Percentiles rank a stretch among this genome's conserved stretches.
phyloP scores from a whole-genome alignment of 2,888 invertebrate genomes.

The Cylloceria caligata region DNA sequence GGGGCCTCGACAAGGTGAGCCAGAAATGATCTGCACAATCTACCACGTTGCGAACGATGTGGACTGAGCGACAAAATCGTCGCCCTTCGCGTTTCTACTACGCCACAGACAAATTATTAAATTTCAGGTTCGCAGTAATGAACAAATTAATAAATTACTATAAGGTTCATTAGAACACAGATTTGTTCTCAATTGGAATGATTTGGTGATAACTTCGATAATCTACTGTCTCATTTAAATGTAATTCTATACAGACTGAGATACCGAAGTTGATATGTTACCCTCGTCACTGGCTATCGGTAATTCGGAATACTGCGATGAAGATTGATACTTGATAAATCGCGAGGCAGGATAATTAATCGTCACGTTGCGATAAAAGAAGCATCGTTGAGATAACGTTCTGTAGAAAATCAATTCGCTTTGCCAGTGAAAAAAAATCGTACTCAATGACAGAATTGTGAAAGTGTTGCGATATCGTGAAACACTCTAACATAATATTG shows the following conservation, averaged over 20 bases:
- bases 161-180: neutral
- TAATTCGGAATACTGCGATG: conserved; percentile 16
- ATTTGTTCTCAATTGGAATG: neutral
- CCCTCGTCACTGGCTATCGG: neutral
- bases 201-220: too few relatives aligned
- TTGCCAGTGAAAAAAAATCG: neutral
- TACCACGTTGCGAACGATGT: neutral
- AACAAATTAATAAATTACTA: neutral
- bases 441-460: neutral
- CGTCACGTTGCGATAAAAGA: conserved; percentile 16
- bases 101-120: neutral
- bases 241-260: neutral
- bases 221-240: too few relatives aligned
- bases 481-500: conserved; percentile 8
- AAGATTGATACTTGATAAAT: conserved; percentile 10
- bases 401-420: neutral
- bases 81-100: neutral
- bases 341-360: neutral
- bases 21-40: conserved; percentile 9
- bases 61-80: neutral
- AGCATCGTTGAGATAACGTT: neutral
- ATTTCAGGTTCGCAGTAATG: too few relatives aligned
- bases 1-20: conserved; percentile 4
- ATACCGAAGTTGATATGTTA: neutral
- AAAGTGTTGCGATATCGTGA: neutral